Evolutionary conservation across 2,888 invertebrate species (phyloP), one percentile per base, ranked within the genome.

Genomic region (Coenonympha glycerion): DNA sequence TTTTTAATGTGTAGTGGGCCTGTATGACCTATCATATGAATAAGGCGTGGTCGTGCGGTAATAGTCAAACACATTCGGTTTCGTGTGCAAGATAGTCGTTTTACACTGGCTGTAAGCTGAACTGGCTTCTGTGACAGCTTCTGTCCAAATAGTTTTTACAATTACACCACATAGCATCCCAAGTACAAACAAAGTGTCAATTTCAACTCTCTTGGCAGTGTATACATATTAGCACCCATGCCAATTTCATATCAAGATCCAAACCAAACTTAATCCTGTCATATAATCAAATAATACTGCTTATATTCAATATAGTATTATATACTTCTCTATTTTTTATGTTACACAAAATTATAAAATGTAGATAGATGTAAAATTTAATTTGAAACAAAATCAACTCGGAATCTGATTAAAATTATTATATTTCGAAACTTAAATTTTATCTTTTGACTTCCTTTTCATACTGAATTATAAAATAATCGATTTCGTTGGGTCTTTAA

Each of bases 81-180:
- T 57, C 60, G 59, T 64, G 65, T 62, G 63, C 62, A 56, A 57
- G 47, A 55, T 63, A 62, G 56, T 53, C 58, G 46, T 60, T 62
- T n/a, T 59, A 66, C 64, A 68, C 62, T 66, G 69, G 64, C 65
- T 53, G 24, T 36, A 1, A 8, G 9, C 9, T 33, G 18, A 8
- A 33, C 33, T 33, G 18, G 18, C 16, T 15, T 6, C 16, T 21
- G 9, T 36, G 2, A 22, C 39, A 31, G 33, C 22, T 8, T 22
- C 44, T 0, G 13, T 34, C 8, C 15, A 19, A 33, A 44, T 5
- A 31, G n/a, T 15, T 22, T n/a, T 24, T 33, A 33, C 6, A 3
- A 18, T 13, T 42, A 30, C 21, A 21, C 31, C 42, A 40, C 8
- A 9, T 31, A 21, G 22, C 15, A 18, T 33, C 45, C 45, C 24